Base-by-base conservation (phyloP, 2,888 invertebrate species). In the Antheraea assamensis region DNA sequence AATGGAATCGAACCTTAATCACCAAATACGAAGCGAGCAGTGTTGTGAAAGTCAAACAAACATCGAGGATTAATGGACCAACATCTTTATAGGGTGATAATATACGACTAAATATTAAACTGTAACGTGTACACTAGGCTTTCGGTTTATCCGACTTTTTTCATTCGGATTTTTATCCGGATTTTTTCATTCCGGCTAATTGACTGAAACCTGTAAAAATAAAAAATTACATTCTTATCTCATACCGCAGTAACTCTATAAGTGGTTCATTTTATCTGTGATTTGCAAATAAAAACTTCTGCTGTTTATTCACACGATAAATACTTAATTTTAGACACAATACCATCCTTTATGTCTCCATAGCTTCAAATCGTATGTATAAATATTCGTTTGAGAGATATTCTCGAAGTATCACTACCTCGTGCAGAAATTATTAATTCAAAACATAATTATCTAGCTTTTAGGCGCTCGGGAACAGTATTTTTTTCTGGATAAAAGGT, bases 11-110 rank as follows among this genome's bases (percentile, higher is more conserved):
- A 31, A 19, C 31, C 31, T 31, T 35, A 21, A 66, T 35, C 31
- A 66, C 66, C 66, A 66, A 66, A 66, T 66, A 19, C 17, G 66
- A 17, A 31, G 31, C 19, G 30, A 30, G 30, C 27, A 5, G 64
- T 19, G 30, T 66, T 66, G 66, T 35, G 66, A 66, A 66, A 66
- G 66, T 30, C 35, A 66, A 66, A 35, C 31, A 66, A 31, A 35
- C 10, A 35, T 31, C 10, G 31, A 19, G 31, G 1, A 66, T 66
- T 35, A 66, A 66, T 66, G 21, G 66, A 31, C 35, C 66, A 7
- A 35, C 31, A 21, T 31, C 35, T 66, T 66, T 35, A 66, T 66
- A 66, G 21, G 66, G 66, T 66, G 66, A 31, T 30, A 66, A 66
- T 19, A 66, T 31, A 66, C 10, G 35, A 35, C 35, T 66, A 19